Percentiles rank a stretch among this genome's conserved stretches.
Conservation (phyloP, 2,113 vertebrate genomes). For the Chloropsis cyanopogon region DNA sequence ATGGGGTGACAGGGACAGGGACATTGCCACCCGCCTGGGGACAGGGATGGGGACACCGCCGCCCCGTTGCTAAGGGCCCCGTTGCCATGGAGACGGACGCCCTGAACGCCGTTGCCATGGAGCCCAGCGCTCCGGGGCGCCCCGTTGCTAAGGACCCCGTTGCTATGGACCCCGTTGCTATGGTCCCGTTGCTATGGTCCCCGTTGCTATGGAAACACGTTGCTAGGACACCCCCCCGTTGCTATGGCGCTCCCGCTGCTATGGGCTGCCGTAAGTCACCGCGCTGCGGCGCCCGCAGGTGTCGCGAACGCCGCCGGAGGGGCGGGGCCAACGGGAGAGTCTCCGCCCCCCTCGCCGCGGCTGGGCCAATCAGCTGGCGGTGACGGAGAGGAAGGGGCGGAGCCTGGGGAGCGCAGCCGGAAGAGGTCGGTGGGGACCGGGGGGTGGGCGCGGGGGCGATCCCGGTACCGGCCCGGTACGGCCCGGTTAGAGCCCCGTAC, state of each 20-base stretch:
- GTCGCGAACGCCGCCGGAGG: background rate
- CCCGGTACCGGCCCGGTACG: no score
- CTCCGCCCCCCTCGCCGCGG: accelerated
- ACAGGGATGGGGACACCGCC: no score
- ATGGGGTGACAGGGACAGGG: no score
- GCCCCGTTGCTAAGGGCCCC: background rate
- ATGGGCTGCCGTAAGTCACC: background rate
- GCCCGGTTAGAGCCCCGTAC: no score
- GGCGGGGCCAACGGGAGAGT: accelerated
- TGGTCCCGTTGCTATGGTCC: background rate
- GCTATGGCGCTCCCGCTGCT: background rate
- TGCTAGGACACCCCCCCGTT: background rate
- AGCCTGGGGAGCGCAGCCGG: background rate
- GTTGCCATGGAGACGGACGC: background rate
- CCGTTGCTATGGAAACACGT: background rate
- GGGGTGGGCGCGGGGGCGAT: background rate
- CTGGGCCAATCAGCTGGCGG: background rate
- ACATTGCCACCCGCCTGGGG: no score
- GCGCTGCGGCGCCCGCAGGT: background rate
- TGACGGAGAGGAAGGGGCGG: background rate
- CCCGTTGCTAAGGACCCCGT: no score
- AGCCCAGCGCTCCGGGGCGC: background rate
- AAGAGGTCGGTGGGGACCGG: background rate
- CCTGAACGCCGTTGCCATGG: background rate
- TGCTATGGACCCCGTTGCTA: no score